These are phyloP conservation scores for Sarcophaga peregrina DNA, from an alignment of 1,140 invertebrate species.

Conservation along the genomic window DNA sequence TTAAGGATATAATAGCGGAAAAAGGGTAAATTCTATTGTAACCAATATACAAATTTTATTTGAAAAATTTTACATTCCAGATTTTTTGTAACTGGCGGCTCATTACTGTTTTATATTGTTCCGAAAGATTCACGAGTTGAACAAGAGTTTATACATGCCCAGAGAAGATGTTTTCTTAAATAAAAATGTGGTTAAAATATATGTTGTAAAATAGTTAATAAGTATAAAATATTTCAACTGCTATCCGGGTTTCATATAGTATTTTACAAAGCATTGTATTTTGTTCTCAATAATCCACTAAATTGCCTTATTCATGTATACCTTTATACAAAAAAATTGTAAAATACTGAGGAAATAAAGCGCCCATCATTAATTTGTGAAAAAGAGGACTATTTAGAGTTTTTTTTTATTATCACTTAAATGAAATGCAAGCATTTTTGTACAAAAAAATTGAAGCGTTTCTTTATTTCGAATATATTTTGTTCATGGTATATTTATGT, in stretches of 20 bases:
- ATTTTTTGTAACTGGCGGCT: slow-evolving; percentile 59
- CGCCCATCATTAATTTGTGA: too few relatives aligned
- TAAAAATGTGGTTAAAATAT: neutral
- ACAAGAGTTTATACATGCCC: slow-evolving; percentile 56
- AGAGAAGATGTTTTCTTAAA: slow-evolving; percentile 47
- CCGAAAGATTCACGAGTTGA: slow-evolving; percentile 54
- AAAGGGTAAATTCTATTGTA: slow-evolving; percentile 69
- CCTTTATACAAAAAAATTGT: too few relatives aligned
- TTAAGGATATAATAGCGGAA: slow-evolving; percentile 74
- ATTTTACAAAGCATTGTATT: too few relatives aligned
- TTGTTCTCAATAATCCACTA: too few relatives aligned
- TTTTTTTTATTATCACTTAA: neutral
- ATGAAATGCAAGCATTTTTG: neutral
- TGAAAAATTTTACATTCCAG: slow-evolving; percentile 36
- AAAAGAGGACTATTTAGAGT: too few relatives aligned
- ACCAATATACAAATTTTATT: slow-evolving; percentile 19
- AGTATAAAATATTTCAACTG: neutral
- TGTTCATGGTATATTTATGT: slow-evolving; percentile 8
- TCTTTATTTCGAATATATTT: neutral
- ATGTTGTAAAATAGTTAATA: neutral
- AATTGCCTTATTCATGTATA: too few relatives aligned
- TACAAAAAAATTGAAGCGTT: slow-evolving; percentile 15
- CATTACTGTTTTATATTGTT: slow-evolving; percentile 61
- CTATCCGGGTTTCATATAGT: neutral
- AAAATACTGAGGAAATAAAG: too few relatives aligned